These are phyloP conservation scores for Agrotis exclamationis DNA, from an alignment of 2,888 invertebrate species.

Conservation along the genomic window DNA sequence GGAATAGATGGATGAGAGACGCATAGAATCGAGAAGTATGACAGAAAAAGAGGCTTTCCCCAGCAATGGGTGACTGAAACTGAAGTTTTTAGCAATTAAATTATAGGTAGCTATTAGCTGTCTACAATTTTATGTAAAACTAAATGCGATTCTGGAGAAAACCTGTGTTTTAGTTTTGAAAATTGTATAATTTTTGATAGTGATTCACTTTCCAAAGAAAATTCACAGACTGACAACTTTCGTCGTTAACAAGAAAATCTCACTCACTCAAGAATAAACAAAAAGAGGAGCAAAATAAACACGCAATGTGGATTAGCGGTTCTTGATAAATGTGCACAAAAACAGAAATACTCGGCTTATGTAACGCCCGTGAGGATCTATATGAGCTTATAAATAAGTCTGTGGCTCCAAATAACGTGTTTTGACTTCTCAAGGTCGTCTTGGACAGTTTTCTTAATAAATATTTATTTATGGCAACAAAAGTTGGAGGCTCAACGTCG, in stretches of 20 bases:
- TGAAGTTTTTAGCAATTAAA: background rate
- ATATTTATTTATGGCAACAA: constrained; percentile 41
- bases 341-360: constrained; percentile 45
- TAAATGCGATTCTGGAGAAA: background rate
- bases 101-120: background rate
- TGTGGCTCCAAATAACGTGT: constrained; percentile 45
- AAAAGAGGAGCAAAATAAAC: constrained; percentile 27
- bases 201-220: background rate
- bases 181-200: background rate
- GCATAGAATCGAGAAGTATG: too few species aligned
- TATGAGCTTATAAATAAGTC: constrained; percentile 43
- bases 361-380: constrained; percentile 33
- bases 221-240: background rate
- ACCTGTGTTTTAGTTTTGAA: background rate
- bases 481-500: constrained; percentile 3
- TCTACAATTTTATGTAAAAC: background rate
- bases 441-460: constrained; percentile 39
- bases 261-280: constrained; percentile 4
- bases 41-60: too few species aligned
- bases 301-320: constrained; percentile 51
- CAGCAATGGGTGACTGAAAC: too few species aligned
- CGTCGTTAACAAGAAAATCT: background rate
- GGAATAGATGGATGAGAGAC: too few species aligned
- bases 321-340: constrained; percentile 56
- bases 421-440: constrained; percentile 57